Percentiles rank a stretch among this genome's conserved stretches.
Evolutionary conservation across 2,797 vertebrate genomes (phyloP).

Genomic region (Luscinia luscinia): DNA sequence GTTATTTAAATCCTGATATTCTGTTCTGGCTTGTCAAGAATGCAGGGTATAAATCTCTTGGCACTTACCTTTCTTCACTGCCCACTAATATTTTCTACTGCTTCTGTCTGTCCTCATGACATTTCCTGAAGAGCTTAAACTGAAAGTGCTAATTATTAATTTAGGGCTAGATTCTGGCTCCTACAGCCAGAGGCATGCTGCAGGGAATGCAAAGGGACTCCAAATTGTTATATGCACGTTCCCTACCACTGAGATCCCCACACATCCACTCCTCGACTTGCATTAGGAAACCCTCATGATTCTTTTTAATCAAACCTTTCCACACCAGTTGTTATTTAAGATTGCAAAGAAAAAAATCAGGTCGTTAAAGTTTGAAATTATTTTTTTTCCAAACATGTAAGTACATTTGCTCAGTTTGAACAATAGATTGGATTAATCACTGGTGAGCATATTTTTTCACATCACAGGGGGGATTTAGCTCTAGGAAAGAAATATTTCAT

Average conservation of each 20-base stretch:
- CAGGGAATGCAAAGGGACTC: slow-evolving; percentile 59
- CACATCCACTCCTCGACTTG: neutral
- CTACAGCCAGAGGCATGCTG: slow-evolving; percentile 68
- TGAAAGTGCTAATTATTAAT: slow-evolving; percentile 70
- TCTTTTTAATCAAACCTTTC: slow-evolving; percentile 21
- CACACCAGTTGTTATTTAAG: neutral
- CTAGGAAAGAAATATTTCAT: slow-evolving; percentile 32
- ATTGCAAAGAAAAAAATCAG: neutral
- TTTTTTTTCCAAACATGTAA: neutral
- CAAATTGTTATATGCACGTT: slow-evolving; percentile 24
- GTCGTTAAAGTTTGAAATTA: neutral
- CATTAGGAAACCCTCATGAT: neutral
- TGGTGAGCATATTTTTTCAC: neutral
- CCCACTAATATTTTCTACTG: slow-evolving; percentile 45
- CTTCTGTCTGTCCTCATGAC: slow-evolving; percentile 48
- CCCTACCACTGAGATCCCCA: neutral
- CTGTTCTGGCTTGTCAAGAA: slow-evolving; percentile 48
- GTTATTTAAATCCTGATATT: slow-evolving; percentile 55
- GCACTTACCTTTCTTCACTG: slow-evolving; percentile 28
- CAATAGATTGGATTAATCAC: slow-evolving; percentile 3
- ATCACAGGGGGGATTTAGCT: neutral
- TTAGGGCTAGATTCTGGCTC: slow-evolving; percentile 64
- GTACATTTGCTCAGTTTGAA: neutral
- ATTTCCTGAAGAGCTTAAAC: slow-evolving; percentile 48
- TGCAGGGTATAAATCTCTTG: slow-evolving; percentile 49